These are phyloP conservation scores for Chaetogeoica ovagalla DNA, from an alignment of 2,888 invertebrate species.

Conservation along the genomic window DNA sequence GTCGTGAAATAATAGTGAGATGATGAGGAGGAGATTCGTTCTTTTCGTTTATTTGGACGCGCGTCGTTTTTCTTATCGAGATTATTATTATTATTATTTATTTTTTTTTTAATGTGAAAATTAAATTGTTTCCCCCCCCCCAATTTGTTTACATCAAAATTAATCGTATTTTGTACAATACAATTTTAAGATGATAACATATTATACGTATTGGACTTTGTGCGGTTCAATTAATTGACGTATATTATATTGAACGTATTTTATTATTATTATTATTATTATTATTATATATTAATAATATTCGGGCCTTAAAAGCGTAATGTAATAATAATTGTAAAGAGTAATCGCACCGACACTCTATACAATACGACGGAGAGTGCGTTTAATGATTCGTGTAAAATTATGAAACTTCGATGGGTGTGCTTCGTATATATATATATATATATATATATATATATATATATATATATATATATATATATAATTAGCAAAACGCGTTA, in stretches of 20 bases:
- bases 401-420: neutral
- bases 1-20: no score
- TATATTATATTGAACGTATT: neutral
- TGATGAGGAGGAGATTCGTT: no score
- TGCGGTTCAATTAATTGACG: neutral
- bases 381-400: constrained; percentile 9
- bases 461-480: no score
- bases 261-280: constrained; percentile 1
- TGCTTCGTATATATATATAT: neutral
- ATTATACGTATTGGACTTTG: neutral
- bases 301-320: neutral
- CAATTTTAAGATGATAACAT: no score
- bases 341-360: neutral
- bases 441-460: no score
- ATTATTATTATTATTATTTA: no score
- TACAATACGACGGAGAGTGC: neutral
- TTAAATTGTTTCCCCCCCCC: no score
- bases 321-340: neutral
- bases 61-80: no score
- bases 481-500: constrained; percentile 2
- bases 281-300: constrained; percentile 13
- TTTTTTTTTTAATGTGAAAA: no score
- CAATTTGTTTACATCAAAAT: no score
- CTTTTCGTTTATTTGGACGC: no score
- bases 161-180: no score